These are phyloP conservation scores for Chlamydotis undulata DNA, from an alignment of 2,113 vertebrate species.

Conservation along the genomic window DNA sequence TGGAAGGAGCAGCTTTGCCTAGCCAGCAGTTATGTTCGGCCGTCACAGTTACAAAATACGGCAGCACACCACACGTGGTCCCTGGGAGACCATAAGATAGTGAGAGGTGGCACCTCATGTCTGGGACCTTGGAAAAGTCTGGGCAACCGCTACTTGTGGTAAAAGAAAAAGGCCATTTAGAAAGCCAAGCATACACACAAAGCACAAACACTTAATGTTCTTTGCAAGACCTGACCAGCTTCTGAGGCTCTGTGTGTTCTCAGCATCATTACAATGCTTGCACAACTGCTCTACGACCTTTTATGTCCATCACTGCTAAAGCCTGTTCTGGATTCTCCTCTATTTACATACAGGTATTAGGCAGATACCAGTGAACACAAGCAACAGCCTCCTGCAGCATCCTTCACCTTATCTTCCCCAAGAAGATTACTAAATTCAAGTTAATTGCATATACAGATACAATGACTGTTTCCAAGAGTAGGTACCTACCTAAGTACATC, in stretches of 20 bases:
- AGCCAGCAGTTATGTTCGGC: rapidly evolving
- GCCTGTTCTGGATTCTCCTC: neutral
- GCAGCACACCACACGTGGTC: neutral
- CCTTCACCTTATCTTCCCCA: neutral
- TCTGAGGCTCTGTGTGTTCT: neutral
- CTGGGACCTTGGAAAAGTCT: neutral
- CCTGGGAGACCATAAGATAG: neutral
- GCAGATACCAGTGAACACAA: neutral
- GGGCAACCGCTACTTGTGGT: neutral
- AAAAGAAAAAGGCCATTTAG: neutral
- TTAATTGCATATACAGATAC: neutral
- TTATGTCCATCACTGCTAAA: neutral
- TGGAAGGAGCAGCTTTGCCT: neutral
- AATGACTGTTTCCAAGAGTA: neutral
- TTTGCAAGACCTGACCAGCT: neutral
- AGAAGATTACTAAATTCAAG: neutral
- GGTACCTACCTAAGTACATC: neutral
- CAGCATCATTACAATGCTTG: neutral
- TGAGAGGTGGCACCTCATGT: neutral
- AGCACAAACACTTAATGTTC: rapidly evolving
- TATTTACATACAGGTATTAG: neutral
- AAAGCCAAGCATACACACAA: neutral
- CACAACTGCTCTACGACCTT: neutral
- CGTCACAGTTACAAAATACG: neutral
- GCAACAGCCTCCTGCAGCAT: neutral